Conservation (phyloP, 2,888 invertebrate species). For the Hanleya hanleyi region DNA sequence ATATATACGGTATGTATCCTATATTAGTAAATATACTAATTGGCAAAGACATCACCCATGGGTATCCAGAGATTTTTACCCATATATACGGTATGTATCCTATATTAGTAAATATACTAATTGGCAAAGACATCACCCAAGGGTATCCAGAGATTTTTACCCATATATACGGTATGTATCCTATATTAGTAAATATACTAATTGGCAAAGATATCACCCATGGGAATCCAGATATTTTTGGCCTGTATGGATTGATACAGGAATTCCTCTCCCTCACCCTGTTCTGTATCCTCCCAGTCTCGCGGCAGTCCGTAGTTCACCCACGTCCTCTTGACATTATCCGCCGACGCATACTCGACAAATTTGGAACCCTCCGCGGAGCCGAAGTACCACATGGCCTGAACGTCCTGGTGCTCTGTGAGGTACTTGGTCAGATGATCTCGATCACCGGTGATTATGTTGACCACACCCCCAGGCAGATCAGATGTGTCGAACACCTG, state of each 20-base stretch:
- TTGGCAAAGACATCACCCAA: no score
- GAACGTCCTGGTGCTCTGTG: constrained; percentile 72
- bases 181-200: no score
- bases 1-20: no score
- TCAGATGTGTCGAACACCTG: constrained; percentile 75
- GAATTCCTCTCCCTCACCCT: constrained; percentile 72
- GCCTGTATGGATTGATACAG: constrained; percentile 71
- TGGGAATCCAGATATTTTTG: constrained; percentile 75
- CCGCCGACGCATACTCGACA: constrained; percentile 72
- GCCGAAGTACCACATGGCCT: constrained; percentile 73
- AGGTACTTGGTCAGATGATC: constrained; percentile 72
- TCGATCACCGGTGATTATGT: constrained; percentile 73
- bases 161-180: no score
- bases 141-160: no score
- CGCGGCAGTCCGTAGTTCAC: constrained; percentile 70
- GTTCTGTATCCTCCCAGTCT: constrained; percentile 66
- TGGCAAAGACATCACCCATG: no score
- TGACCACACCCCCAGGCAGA: constrained; percentile 74
- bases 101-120: no score
- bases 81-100: no score
- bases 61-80: no score
- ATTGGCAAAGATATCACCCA: constrained; percentile 75
- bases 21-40: no score
- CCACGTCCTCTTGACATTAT: constrained; percentile 74
- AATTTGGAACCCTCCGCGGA: constrained; percentile 70